These are phyloP conservation scores for Machimus atricapillus DNA, from an alignment of 2,888 invertebrate species.

Conservation along the genomic window DNA sequence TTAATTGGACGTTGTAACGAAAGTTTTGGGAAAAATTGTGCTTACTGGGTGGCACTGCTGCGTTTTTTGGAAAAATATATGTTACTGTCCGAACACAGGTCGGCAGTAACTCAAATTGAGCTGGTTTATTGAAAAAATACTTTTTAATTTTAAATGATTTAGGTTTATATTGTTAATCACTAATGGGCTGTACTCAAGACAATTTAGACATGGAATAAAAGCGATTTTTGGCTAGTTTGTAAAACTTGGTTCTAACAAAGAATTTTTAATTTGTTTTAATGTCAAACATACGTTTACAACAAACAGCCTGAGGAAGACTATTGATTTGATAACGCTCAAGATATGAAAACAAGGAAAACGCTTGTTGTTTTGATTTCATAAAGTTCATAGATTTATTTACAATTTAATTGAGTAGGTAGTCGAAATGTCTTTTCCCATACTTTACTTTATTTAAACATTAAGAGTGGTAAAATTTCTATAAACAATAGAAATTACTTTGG, in stretches of 20 bases:
- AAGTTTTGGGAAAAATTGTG: background rate
- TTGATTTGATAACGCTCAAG: no score
- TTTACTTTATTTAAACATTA: no score
- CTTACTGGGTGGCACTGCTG: background rate
- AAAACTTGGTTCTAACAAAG: background rate
- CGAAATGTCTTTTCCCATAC: no score
- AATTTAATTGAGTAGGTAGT: no score
- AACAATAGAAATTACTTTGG: no score
- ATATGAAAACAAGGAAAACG: no score
- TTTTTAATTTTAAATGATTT: background rate
- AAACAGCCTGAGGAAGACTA: no score
- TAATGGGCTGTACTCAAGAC: background rate
- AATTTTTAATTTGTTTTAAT: no score
- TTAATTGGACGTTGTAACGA: background rate
- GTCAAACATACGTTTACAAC: no score
- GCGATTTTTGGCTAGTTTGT: background rate
- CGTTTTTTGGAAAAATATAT: background rate
- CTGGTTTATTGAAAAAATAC: background rate
- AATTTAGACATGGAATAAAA: background rate
- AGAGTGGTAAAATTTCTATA: no score
- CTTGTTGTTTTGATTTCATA: no score
- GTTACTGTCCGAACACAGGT: background rate
- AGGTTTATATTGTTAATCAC: background rate
- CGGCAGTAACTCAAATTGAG: background rate
- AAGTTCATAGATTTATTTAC: no score